Evolutionary conservation across 2,113 vertebrate species (phyloP).

Genomic region (Piaya cayana): DNA sequence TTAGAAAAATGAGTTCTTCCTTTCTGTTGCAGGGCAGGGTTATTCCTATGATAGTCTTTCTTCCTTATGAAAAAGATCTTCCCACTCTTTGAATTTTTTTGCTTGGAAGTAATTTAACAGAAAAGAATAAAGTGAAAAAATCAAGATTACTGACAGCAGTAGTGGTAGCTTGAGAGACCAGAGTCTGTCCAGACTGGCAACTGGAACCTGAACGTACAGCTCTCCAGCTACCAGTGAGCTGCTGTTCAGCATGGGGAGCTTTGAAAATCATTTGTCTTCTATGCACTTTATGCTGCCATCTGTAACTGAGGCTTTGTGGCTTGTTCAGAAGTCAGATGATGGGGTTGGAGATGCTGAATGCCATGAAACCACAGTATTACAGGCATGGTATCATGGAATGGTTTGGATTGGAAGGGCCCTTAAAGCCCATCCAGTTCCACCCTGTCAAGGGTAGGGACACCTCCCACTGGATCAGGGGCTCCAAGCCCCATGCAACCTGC

Average conservation of each 20-base stretch:
- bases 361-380: background rate
- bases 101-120: background rate
- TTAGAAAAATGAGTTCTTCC: background rate
- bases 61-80: background rate
- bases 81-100: background rate
- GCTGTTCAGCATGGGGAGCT: accelerated
- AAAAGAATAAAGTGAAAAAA: background rate
- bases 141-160: no score
- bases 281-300: background rate
- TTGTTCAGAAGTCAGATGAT: background rate
- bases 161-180: background rate
- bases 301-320: background rate
- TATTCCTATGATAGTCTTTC: background rate
- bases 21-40: background rate
- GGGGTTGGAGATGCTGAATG: background rate
- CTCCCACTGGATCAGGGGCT: no score
- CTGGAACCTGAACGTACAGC: background rate
- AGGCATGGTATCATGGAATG: background rate
- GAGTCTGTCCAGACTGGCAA: background rate
- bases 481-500: no score
- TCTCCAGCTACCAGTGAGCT: background rate
- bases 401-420: no score
- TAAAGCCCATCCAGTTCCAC: no score
- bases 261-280: background rate
- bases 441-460: no score